Base-by-base conservation (phyloP, 2,797 vertebrate genomes). In the Rhinella marina region DNA sequence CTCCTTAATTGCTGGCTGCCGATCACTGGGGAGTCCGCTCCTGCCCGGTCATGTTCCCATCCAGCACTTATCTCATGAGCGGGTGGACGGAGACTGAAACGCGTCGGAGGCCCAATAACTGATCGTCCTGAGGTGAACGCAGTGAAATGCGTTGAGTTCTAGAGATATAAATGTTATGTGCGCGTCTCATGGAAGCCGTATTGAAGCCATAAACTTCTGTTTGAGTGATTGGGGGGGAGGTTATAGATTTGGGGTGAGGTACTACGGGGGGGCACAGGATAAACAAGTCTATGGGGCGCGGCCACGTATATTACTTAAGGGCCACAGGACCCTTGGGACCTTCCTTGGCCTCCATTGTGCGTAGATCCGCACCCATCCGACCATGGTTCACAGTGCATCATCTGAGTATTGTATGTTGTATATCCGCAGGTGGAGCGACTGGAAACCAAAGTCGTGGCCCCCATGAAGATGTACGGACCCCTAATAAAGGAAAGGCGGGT, bases 361-460 rank as follows among this genome's bases (percentile, higher is more conserved):
- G 1, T 19, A 48, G 19, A 50, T 48, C 6, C 2, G 19, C 11
- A 19, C 50, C 72, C 13, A 3, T 5, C 11, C 73, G 1, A 5
- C 27, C 0, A 3, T 32, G 13, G 12, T 70, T 17, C 29, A 5
- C 29, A 29, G 13, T n/a, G 14, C 17, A 50, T 77, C n/a, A 14
- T 54, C n/a, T 50, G 3, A 14, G 11, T 32, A 13, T 52, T 52
- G 3, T 29, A 21, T 29, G 6, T 27, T 72, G 62, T 32, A 50
- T 85, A 25, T 81, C 89, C 86, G 50, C 82, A 96, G 96, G 92
- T 95, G 0, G 95, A 97, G 88, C 93, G 95, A 89, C 91, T 97
- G 91, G 96, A 96, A 75, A 90, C 66, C 2, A 95, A 93, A 91
- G 95, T 96, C 0, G 0, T 96, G 1, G 85, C 88, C 57, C 94